Evolutionary conservation across 2,113 vertebrate genomes (phyloP).

Genomic region (Mellivora capensis): DNA sequence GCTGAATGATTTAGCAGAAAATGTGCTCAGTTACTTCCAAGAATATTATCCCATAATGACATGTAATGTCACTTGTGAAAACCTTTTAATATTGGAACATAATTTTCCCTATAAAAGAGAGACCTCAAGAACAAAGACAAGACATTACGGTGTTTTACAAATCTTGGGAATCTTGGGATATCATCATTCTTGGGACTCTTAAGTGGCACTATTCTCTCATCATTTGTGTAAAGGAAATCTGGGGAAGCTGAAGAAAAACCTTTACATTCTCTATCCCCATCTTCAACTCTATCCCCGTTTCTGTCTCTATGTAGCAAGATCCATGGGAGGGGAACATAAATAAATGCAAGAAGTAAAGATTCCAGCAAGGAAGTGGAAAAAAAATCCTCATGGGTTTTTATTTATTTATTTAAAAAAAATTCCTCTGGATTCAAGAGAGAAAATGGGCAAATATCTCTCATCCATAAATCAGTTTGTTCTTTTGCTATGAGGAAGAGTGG

Average conservation of each 20-base stretch:
- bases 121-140: background rate
- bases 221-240: background rate
- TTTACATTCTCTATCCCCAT: background rate
- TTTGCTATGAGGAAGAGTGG: background rate
- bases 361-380: background rate
- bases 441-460: background rate
- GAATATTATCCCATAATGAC: slow-evolving; percentile 9
- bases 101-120: slow-evolving; percentile 5
- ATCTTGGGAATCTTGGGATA: background rate
- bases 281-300: background rate
- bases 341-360: background rate
- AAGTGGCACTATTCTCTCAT: background rate
- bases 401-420: background rate
- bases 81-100: background rate
- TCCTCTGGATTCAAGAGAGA: background rate
- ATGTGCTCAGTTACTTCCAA: slow-evolving; percentile 20
- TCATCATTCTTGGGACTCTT: background rate
- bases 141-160: background rate
- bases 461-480: background rate
- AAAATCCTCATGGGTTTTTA: background rate
- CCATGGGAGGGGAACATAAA: background rate
- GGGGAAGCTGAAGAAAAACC: background rate
- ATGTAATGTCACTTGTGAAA: slow-evolving; percentile 15
- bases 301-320: background rate
- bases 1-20: slow-evolving; percentile 26